Conservation (phyloP, 2,113 vertebrate species). For the Corynorhinus townsendii region DNA sequence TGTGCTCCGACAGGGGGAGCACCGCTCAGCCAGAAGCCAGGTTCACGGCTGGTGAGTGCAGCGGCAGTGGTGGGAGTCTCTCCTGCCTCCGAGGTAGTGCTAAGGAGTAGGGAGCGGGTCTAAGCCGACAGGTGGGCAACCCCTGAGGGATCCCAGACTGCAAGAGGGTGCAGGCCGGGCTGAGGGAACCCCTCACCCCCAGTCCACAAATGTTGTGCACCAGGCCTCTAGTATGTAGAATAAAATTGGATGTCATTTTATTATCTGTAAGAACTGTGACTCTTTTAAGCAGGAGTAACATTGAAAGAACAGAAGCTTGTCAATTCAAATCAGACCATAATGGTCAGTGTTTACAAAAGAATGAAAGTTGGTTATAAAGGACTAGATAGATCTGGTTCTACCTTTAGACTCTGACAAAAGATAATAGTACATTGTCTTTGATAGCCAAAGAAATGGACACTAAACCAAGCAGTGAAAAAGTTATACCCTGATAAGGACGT, state of each 20-base stretch:
- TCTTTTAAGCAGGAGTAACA: neutral
- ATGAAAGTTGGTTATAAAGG: neutral
- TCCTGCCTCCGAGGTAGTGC: too few relatives aligned
- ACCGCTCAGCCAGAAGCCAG: too few relatives aligned
- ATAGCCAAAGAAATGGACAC: slow-evolving; percentile 20
- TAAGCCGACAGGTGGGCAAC: too few relatives aligned
- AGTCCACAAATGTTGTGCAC: too few relatives aligned
- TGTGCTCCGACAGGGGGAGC: too few relatives aligned
- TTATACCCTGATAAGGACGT: neutral
- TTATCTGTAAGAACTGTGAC: neutral
- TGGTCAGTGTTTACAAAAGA: neutral
- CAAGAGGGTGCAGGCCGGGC: too few relatives aligned
- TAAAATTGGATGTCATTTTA: neutral
- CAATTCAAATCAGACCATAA: neutral
- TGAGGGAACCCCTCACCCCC: too few relatives aligned
- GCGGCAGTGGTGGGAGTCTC: too few relatives aligned
- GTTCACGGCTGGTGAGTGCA: too few relatives aligned
- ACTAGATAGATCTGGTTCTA: neutral
- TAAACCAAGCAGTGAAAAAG: neutral
- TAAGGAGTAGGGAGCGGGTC: too few relatives aligned
- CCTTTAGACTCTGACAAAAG: neutral
- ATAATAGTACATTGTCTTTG: neutral
- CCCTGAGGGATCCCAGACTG: too few relatives aligned
- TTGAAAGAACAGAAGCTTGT: neutral
- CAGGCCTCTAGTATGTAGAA: neutral